phyloP scores from a whole-genome alignment of 2,113 vertebrate species.

The Chlorocebus sabaeus region DNA sequence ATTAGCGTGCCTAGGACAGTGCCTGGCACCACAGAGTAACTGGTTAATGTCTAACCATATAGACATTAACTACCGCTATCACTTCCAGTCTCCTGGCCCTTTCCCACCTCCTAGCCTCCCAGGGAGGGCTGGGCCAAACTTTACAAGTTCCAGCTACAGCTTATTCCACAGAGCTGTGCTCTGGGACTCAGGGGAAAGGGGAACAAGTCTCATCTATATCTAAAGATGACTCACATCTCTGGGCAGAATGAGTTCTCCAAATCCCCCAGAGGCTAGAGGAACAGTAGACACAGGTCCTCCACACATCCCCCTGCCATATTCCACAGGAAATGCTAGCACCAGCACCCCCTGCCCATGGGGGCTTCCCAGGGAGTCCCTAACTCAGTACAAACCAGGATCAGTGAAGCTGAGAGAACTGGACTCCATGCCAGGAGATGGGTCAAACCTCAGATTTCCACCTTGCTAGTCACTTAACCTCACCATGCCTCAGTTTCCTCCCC shows the following conservation, averaged over 20 bases:
- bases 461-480: neutral
- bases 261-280: neutral
- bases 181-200: rapidly evolving
- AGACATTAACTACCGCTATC: neutral
- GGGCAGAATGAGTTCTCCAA: neutral
- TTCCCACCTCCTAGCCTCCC: neutral
- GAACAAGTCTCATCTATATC: neutral
- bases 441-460: neutral
- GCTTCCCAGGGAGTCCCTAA: neutral
- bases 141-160: neutral
- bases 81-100: neutral
- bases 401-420: neutral
- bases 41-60: too few species aligned
- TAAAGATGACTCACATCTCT: neutral
- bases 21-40: neutral
- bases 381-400: neutral
- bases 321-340: neutral
- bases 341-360: neutral
- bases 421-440: neutral
- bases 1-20: neutral
- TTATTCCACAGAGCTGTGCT: neutral
- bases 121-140: neutral
- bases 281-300: neutral
- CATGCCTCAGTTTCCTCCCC: neutral
- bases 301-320: neutral